These are phyloP conservation scores for Acronicta alni DNA, from an alignment of 2,888 invertebrate genomes.

Conservation along the genomic window DNA sequence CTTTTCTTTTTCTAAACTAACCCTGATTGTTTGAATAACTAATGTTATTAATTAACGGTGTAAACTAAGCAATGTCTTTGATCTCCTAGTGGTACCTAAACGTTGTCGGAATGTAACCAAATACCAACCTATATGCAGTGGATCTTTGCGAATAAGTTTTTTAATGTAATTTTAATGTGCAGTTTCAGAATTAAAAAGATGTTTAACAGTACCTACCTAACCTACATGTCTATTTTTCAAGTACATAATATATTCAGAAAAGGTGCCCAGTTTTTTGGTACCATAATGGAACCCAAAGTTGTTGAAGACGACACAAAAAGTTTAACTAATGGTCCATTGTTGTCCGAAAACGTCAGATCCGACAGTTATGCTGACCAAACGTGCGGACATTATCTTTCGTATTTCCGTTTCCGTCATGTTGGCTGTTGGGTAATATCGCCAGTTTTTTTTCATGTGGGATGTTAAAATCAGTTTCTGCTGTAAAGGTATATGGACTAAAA, in stretches of 20 bases:
- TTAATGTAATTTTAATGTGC: too few relatives aligned
- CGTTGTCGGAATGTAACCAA: too few relatives aligned
- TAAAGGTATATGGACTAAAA: slow-evolving; percentile 68
- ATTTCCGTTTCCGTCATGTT: slow-evolving; percentile 56
- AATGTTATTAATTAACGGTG: background rate
- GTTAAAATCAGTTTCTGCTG: slow-evolving; percentile 67
- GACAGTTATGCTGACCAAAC: slow-evolving; percentile 40
- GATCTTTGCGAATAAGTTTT: too few relatives aligned
- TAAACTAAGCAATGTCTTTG: slow-evolving; percentile 2
- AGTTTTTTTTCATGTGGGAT: slow-evolving; percentile 54
- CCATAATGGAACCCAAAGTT: slow-evolving; percentile 7
- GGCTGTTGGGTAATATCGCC: slow-evolving; percentile 17
- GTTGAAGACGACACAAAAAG: slow-evolving; percentile 26
- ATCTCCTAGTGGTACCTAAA: too few relatives aligned
- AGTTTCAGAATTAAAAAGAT: too few relatives aligned
- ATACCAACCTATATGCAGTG: too few relatives aligned
- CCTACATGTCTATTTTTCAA: too few relatives aligned
- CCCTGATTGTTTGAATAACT: background rate
- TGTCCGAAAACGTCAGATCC: slow-evolving; percentile 39
- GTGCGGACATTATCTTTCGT: slow-evolving; percentile 51
- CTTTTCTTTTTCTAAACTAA: too few relatives aligned
- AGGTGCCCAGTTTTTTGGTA: background rate
- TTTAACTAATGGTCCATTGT: slow-evolving; percentile 57
- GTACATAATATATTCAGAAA: slow-evolving; percentile 1
- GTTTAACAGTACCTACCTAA: too few relatives aligned